These are phyloP conservation scores for Halictus quadricinctus DNA, from an alignment of 2,888 invertebrate genomes.

Conservation along the genomic window DNA sequence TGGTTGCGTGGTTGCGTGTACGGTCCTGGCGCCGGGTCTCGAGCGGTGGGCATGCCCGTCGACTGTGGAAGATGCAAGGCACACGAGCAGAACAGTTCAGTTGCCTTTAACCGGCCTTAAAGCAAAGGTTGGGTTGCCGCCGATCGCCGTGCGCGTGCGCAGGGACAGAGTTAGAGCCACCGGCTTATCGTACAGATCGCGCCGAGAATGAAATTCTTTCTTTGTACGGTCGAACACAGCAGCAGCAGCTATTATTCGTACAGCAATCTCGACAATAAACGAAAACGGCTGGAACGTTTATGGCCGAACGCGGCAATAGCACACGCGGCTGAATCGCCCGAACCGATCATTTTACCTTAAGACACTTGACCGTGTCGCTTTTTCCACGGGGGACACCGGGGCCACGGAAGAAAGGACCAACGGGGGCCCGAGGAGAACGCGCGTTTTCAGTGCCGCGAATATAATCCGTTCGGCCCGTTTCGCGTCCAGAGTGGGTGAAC, in stretches of 20 bases:
- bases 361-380: constrained; percentile 4
- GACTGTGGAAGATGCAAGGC: constrained; percentile 74
- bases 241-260: constrained; percentile 45
- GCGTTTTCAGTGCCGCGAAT: constrained; percentile 38
- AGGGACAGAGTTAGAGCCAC: constrained; percentile 54
- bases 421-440: not conserved
- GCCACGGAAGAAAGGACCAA: not conserved
- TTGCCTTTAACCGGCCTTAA: constrained; percentile 78
- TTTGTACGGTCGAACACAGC: constrained; percentile 53
- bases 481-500: constrained; percentile 10
- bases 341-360: constrained; percentile 33
- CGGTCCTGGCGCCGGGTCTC: constrained; percentile 68
- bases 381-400: not conserved
- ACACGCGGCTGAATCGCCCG: constrained; percentile 56
- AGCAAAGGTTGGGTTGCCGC: constrained; percentile 68
- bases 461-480: not conserved
- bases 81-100: constrained; percentile 74
- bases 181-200: constrained; percentile 59
- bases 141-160: constrained; percentile 63
- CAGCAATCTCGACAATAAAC: constrained; percentile 46
- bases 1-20: not conserved
- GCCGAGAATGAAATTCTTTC: constrained; percentile 72
- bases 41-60: constrained; percentile 70
- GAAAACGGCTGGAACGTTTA: constrained; percentile 60
- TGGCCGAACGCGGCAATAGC: constrained; percentile 51